phyloP scores from a whole-genome alignment of 2,797 vertebrate genomes.

The Melanogrammus aeglefinus region DNA sequence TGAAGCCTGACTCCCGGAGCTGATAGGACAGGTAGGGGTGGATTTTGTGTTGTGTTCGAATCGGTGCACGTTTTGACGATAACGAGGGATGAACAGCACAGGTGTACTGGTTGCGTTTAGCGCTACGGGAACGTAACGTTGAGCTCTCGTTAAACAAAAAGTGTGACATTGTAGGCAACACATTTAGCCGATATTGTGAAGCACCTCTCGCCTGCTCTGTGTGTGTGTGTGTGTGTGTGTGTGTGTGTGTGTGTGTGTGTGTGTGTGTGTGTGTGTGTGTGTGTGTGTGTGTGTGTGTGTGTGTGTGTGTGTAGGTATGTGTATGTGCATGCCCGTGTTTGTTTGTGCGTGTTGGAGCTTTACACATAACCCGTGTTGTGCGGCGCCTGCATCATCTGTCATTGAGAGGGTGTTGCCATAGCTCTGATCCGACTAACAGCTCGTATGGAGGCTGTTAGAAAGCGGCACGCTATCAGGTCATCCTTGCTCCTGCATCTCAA shows the following conservation, averaged over 20 bases:
- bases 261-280: not conserved
- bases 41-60: slow-evolving; percentile 32
- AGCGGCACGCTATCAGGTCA: not conserved
- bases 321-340: not conserved
- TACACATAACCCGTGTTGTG: slow-evolving; percentile 14
- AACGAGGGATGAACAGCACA: not conserved
- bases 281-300: not conserved
- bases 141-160: not conserved
- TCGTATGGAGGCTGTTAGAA: slow-evolving; percentile 12
- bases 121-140: not conserved
- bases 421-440: slow-evolving; percentile 48
- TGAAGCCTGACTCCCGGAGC: slow-evolving; percentile 59
- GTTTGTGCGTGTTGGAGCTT: not conserved
- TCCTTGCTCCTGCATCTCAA: not conserved
- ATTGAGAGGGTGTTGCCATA: slow-evolving; percentile 58
- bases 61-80: slow-evolving; percentile 47
- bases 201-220: not conserved
- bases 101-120: not conserved
- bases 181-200: not conserved
- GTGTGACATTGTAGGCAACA: slow-evolving; percentile 49
- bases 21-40: slow-evolving; percentile 67
- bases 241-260: not conserved
- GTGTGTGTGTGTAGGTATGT: not conserved
- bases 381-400: slow-evolving; percentile 47
- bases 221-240: not conserved